Conservation (phyloP, 2,888 invertebrate genomes). For the Laspeyria flexula region DNA sequence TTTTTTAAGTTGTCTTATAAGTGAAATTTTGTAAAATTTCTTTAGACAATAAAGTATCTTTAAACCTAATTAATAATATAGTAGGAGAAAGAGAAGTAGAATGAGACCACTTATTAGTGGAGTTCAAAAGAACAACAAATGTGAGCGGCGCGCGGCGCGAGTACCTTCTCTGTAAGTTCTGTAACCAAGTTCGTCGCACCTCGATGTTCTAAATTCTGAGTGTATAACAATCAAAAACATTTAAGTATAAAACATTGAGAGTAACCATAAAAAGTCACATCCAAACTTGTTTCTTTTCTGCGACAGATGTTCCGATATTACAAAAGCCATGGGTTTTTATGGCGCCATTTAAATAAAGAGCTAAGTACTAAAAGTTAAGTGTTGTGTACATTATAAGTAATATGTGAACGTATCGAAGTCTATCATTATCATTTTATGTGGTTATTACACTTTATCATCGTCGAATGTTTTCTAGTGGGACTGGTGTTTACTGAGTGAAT, state of each 20-base stretch:
- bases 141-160: not conserved
- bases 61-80: too few relatives aligned
- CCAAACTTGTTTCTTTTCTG: conserved; percentile 72
- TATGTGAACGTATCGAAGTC: conserved; percentile 26
- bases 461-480: too few relatives aligned
- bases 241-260: conserved; percentile 69
- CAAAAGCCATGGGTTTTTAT: conserved; percentile 73
- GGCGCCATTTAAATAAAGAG: conserved; percentile 77
- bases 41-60: too few relatives aligned
- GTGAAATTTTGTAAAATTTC: too few relatives aligned
- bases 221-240: conserved; percentile 64
- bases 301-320: conserved; percentile 78
- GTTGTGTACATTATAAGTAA: conserved; percentile 22
- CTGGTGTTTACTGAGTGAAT: too few relatives aligned
- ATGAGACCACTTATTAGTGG: not conserved
- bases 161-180: not conserved
- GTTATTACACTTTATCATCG: too few relatives aligned
- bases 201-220: conserved; percentile 11
- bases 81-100: too few relatives aligned
- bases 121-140: not conserved
- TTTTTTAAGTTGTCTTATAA: too few relatives aligned
- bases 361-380: conserved; percentile 55
- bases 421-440: not conserved
- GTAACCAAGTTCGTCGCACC: not conserved
- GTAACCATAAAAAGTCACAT: conserved; percentile 71